Evolutionary conservation across 2,888 invertebrate species (phyloP).

Genomic region (Habrosyne pyritoides): DNA sequence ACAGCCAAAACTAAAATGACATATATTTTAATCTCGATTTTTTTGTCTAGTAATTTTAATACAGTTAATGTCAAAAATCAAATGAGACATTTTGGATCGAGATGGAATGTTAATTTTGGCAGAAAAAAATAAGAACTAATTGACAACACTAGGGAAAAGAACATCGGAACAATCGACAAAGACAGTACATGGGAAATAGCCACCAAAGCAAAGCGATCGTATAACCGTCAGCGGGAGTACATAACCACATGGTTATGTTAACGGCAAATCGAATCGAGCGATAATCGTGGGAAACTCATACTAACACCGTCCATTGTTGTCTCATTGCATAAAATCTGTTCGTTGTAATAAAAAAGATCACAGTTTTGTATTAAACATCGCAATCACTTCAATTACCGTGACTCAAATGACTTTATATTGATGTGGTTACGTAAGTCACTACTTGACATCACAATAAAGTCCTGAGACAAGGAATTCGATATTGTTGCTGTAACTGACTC

Average conservation of each 20-base stretch:
- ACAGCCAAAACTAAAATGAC: no score
- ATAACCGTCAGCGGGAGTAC: neutral
- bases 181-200: neutral
- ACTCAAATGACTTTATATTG: no score
- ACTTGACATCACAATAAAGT: neutral
- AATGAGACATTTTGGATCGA: no score
- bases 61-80: no score
- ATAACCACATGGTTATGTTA: conserved; percentile 15
- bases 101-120: no score
- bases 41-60: no score
- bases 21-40: no score
- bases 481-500: neutral
- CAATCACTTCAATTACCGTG: no score
- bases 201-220: neutral
- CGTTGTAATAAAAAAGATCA: neutral
- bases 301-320: conserved; percentile 18
- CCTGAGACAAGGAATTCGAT: neutral
- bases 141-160: neutral
- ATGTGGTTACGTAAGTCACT: neutral
- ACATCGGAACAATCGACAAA: neutral
- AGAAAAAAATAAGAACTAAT: neutral
- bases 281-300: conserved; percentile 27
- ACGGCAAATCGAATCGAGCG: conserved; percentile 12
- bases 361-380: no score
- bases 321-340: conserved; percentile 15